Base-by-base conservation (phyloP, 2,797 vertebrate genomes). In the Odontamblyopus lacepedii region DNA sequence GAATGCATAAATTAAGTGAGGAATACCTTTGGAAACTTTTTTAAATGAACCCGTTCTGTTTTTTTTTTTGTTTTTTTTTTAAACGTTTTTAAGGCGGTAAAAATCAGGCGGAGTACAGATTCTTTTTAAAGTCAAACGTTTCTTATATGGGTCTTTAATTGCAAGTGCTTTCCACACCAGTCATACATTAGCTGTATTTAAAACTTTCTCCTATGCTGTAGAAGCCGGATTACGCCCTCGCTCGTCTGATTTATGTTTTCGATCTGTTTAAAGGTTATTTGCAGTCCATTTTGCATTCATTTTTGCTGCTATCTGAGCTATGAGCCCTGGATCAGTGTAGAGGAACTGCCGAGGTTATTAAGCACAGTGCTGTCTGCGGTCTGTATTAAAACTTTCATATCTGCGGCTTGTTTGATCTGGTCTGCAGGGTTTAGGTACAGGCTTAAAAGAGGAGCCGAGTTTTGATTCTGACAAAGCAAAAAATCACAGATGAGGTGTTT, bases 381-480 rank as follows among this genome's bases (percentile, higher is more conserved):
- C 71, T 65, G 32, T 79, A 69, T 11, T 57, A 83, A 63, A 70
- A 71, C 76, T 87, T 75, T 79, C 69, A 78, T 73, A 83, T 83
- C 44, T 50, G 62, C 44, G 70, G 62, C 64, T 35, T 63, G 74
- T 80, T 84, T 79, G 70, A 77, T 75, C 75, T 67, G 62, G 75
- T 61, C 41, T 51, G 73, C 67, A 5, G 50, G 63, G 63, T 67
- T 78, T 67, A 69, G 72, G 72, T 74, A 63, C 1, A 26, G 38
- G 35, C 70, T 29, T 7, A 70, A 73, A 73, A 71, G 68, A 29
- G 48, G 3, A 41, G 3, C 64, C 12, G 70, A 38, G 13, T 71
- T 67, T 76, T 18, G n/a, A 38, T 51, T 6, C 63, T 55, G 53
- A 67, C 26, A 32, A 32, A 53, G 48, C 7, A 51, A 51, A 67